Base-by-base conservation (phyloP, 2,113 vertebrate genomes). In the Gobio gobio region DNA sequence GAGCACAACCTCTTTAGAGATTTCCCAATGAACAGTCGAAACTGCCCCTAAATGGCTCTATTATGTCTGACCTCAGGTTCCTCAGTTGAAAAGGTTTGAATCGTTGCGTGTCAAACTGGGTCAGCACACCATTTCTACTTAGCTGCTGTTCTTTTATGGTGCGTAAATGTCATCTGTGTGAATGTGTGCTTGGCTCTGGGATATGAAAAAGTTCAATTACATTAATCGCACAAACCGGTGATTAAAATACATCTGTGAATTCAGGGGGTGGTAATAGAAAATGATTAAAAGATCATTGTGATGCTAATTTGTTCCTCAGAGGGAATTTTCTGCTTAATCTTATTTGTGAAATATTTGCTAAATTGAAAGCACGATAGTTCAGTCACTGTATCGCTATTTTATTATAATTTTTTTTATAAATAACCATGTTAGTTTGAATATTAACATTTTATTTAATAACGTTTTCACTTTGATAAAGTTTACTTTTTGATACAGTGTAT, bases 281-380 rank as follows among this genome's bases (percentile, higher is more conserved):
- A 58, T 79, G 43, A 80, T 87, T 83, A 80, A 43, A 63, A 56
- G 33, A 63, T 66, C 36, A 81, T 81, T 63, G 58, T 80, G 77
- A 84, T 87, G 82, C 58, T 87, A 45, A 87, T 87, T 79, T 79
- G 56, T 84, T 74, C n/a, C 29, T 58, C 45, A 24, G 26, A 78
- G 63, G 47, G 29, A 64, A 56, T 87, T 33, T 74, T 76, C 81
- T 54, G 29, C 5, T 49, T 79, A 63, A 70, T 74, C 29, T 64
- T 72, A 43, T 70, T 78, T 56, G 64, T 64, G 54, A 83, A 68
- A 83, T 78, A 45, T 51, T 70, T 63, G 81, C 61, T 47, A 73
- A 77, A 63, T 45, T 64, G 36, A 56, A 56, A 58, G 10, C 36
- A 36, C 4, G 24, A 68, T 72, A 47, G 63, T 70, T 72, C 43